Evolutionary conservation across 2,888 invertebrate genomes (phyloP).

Genomic region (Saturnia pavonia): DNA sequence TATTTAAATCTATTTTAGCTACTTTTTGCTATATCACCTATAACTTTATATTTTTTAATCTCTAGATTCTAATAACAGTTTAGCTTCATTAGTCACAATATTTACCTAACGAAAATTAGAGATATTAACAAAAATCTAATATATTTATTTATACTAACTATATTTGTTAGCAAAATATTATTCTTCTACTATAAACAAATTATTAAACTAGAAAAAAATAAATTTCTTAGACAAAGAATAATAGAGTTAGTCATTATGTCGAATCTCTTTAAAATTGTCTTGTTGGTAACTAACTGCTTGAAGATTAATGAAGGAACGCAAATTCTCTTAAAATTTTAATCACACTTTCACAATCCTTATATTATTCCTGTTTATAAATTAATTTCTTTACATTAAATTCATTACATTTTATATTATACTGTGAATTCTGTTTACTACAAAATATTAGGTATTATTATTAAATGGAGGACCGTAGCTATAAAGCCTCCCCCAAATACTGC

Average conservation of each 20-base stretch:
- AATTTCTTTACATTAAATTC: not conserved
- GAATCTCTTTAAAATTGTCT: conserved; percentile 57
- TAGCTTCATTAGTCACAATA: conserved; percentile 62
- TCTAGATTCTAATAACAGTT: conserved; percentile 67
- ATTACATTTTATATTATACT: not conserved
- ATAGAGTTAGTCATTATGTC: conserved; percentile 61
- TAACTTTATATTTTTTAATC: conserved; percentile 63
- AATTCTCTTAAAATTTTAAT: not conserved
- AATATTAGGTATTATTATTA: not conserved
- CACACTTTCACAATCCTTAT: not conserved
- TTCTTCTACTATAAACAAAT: conserved; percentile 79
- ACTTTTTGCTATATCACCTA: conserved; percentile 66
- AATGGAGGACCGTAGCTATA: not conserved
- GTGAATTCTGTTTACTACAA: not conserved
- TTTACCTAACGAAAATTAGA: conserved; percentile 42
- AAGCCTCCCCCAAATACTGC: not conserved
- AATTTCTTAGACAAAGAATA: conserved; percentile 50
- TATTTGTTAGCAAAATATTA: conserved; percentile 74
- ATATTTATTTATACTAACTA: conserved; percentile 54
- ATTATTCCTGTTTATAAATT: too few species aligned
- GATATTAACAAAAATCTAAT: conserved; percentile 56
- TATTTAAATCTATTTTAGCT: conserved; percentile 44
- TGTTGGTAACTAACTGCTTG: conserved; percentile 58
- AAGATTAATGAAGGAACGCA: conserved; percentile 25
- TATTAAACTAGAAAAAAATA: conserved; percentile 67